A percentile compares a stretch with the other conserved stretches of the same genome.
Evolutionary conservation across 2,797 vertebrate species (phyloP).

Genomic region (Poeciliopsis paucimaculata): DNA sequence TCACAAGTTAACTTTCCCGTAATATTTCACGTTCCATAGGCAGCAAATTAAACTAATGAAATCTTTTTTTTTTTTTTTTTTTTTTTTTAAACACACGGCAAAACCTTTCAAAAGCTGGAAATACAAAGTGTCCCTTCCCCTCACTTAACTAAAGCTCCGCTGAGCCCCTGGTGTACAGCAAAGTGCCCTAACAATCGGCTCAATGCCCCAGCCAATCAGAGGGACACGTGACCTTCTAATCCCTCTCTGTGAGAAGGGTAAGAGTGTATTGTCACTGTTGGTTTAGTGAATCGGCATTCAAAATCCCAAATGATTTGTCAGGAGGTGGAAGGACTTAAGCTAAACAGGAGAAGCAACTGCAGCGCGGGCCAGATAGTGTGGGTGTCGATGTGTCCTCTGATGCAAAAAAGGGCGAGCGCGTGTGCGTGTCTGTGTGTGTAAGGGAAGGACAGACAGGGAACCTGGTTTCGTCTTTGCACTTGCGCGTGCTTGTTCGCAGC

Average conservation of each 20-base stretch:
- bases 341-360: constrained; percentile 81
- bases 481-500: constrained; percentile 33
- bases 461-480: constrained; percentile 44
- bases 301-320: constrained; percentile 93
- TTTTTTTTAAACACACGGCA: constrained; percentile 56
- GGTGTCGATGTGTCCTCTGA: constrained; percentile 57
- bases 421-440: constrained; percentile 2
- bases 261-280: constrained; percentile 91
- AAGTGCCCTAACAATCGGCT: constrained; percentile 90
- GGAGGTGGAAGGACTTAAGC: constrained; percentile 83
- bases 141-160: constrained; percentile 84
- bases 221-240: constrained; percentile 93
- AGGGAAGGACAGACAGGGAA: constrained; percentile 39
- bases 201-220: constrained; percentile 92
- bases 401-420: constrained; percentile 20
- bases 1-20: constrained; percentile 16
- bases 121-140: constrained; percentile 76
- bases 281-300: constrained; percentile 89
- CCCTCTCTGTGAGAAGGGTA: constrained; percentile 89
- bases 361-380: constrained; percentile 70
- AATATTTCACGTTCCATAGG: constrained; percentile 21
- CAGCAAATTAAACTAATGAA: constrained; percentile 31
- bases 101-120: constrained; percentile 67
- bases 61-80: no score
- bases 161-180: constrained; percentile 86